These are phyloP conservation scores for Peribatodes rhomboidaria DNA, from an alignment of 2,888 invertebrate genomes.

Conservation along the genomic window DNA sequence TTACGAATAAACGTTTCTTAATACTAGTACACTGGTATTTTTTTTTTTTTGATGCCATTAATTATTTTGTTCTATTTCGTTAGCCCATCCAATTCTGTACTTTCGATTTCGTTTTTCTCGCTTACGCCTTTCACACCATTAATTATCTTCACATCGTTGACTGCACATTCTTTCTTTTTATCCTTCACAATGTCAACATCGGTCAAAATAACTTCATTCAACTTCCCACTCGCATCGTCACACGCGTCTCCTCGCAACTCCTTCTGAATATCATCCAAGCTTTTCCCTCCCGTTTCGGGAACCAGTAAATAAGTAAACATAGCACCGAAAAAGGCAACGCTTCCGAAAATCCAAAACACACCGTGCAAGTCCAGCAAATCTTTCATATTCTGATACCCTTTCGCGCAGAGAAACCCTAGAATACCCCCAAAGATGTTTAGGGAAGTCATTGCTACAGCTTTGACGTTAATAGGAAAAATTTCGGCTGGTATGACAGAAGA, in stretches of 20 bases:
- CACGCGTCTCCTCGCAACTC: conserved; percentile 67
- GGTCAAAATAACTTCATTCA: conserved; percentile 20
- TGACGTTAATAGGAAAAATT: conserved; percentile 83
- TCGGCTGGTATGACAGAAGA: conserved; percentile 80
- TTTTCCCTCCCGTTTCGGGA: conserved; percentile 84
- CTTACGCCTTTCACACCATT: neutral
- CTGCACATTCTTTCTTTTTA: conserved; percentile 16
- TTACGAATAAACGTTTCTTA: too few species aligned
- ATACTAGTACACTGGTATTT: too few species aligned
- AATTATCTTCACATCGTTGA: conserved; percentile 11
- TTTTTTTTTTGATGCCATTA: too few species aligned
- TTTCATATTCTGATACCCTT: conserved; percentile 76
- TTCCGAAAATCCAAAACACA: conserved; percentile 77
- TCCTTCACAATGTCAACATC: conserved; percentile 3
- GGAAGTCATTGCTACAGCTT: conserved; percentile 79
- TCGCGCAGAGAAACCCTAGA: conserved; percentile 74
- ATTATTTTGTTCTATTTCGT: conserved; percentile 35
- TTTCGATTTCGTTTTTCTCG: too few species aligned
- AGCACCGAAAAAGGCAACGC: conserved; percentile 72
- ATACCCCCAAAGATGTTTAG: conserved; percentile 74
- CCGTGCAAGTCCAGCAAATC: conserved; percentile 71
- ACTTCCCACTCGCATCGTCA: conserved; percentile 22
- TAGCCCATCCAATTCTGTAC: conserved; percentile 19
- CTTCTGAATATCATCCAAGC: conserved; percentile 81
- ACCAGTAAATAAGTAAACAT: conserved; percentile 72